Evolutionary conservation across 92 coral and sea anemone species (phyloP).

Genomic region (Blastomussa wellsi): DNA sequence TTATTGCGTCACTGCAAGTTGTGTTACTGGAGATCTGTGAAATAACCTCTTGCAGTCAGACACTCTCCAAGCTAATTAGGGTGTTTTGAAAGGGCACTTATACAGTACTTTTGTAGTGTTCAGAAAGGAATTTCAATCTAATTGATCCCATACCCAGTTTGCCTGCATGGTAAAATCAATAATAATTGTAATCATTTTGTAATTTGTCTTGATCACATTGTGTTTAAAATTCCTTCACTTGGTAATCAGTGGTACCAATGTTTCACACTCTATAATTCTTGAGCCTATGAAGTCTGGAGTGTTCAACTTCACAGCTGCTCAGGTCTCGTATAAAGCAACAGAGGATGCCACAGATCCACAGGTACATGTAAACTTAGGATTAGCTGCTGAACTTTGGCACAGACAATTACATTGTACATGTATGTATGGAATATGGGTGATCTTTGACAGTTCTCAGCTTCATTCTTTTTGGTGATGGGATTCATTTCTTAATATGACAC

Average conservation of each 20-base stretch:
- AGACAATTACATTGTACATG: too few species aligned
- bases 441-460: too few species aligned
- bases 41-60: too few species aligned
- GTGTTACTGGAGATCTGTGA: too few species aligned
- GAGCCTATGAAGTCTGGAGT: constrained; percentile 83
- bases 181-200: neutral
- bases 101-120: too few species aligned
- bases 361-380: constrained; percentile 34
- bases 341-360: constrained; percentile 81
- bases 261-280: constrained; percentile 89
- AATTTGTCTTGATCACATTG: neutral
- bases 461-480: too few species aligned
- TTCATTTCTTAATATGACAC: too few species aligned
- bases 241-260: constrained; percentile 85
- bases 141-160: neutral
- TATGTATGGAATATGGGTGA: too few species aligned
- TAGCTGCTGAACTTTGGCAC: too few species aligned
- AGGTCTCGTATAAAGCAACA: constrained; percentile 83
- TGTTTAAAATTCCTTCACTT: constrained; percentile 22
- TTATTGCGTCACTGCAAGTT: too few species aligned
- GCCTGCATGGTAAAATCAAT: neutral
- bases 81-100: too few species aligned
- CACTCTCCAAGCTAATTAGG: too few species aligned
- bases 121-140: neutral
- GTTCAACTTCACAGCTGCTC: constrained; percentile 95